Evolutionary conservation across 2,797 vertebrate species (phyloP), one percentile per base, ranked within the genome.

Genomic region (Cynodonichthys magdalenae): DNA sequence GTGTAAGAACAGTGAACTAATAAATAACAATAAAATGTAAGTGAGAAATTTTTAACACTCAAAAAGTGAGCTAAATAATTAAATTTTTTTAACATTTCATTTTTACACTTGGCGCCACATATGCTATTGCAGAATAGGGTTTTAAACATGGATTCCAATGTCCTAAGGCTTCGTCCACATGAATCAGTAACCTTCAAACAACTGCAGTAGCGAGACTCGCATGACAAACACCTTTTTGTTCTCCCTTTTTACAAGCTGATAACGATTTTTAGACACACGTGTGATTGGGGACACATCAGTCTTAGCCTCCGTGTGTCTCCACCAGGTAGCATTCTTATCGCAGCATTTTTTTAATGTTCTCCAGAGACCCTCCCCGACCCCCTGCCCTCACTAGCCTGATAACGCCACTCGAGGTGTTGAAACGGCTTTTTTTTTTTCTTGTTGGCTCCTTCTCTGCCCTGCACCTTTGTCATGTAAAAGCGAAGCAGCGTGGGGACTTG

Each of bases 401-500:
- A 90, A 75, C 72, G 48, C 60, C 73, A 68, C 74, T 66, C 17
- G 41, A 90, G 75, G 88, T 87, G 88, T 81, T 71, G 77, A 88
- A 90, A 88, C 75, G 42, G 71, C 52, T 74, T 71, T 81, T 78
- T 59, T 67, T 56, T 56, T 53, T 24, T 24, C 24, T 24, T 24
- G 3, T 53, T 60, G 55, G 53, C 36, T 20, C 15, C 31, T 0
- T 41, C 53, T 52, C 36, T 27, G 2, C 72, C 74, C 55, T 18
- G 45, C 29, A 29, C 75, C 80, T 89, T 91, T 93, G 77, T 89
- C 85, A 79, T 91, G 90, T 79, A 86, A 93, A 92, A 91, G 9
- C 14, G 9, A 41, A 5, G 31, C 48, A 41, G 62, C 77, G 81
- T 80, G 59, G 58, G 58, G 63, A 57, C 58, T 79, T 83, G 79